Base-by-base conservation (phyloP, 1,140 invertebrate genomes). In the Euura lappo region DNA sequence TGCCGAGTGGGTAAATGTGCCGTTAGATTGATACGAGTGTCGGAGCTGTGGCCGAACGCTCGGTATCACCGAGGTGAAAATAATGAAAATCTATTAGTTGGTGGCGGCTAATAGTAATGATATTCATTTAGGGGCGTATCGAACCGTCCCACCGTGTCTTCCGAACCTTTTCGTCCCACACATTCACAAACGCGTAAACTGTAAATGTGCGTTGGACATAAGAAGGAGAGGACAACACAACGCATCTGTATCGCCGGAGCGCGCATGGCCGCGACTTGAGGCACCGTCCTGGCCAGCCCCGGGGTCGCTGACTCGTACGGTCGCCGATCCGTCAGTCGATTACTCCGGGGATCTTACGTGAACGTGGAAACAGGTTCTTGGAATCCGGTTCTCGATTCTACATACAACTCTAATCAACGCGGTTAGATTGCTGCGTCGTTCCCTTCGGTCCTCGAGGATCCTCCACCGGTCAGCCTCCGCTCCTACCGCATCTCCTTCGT, bases 381-480 rank as follows among this genome's bases (percentile, higher is more conserved):
- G 86, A 88, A 88, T 88, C 87, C 86, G 87, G 87, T 88, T 88
- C 84, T 88, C 82, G 85, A 87, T 88, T 87, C 86, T 88, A 88
- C 86, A 88, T 88, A 87, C 85, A 84, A 86, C 86, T 87, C 86
- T 87, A 87, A 87, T 87, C 87, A 88, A 88, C 86, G 85, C 84
- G 84, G 87, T 83, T 87, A 88, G 85, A 88, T 88, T 88, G 85
- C 86, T 86, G 86, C 85, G 85, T 85, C 85, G 85, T 79, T 68
- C 69, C 72, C 65, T 67, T 65, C 47, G 28, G 13, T 68, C 70
- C 65, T 65, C 65, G 28, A 28, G 28, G 28, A 28, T 28, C 28
- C 28, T 28, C 28, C 28, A 28, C 28, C 64, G 47, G 72, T 42
- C 65, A n/a, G 42, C 68, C 28, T 72, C 68, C 10, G 5, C 43